phyloP scores from a whole-genome alignment of 2,888 invertebrate species.

The Sarcophaga rosellei region DNA sequence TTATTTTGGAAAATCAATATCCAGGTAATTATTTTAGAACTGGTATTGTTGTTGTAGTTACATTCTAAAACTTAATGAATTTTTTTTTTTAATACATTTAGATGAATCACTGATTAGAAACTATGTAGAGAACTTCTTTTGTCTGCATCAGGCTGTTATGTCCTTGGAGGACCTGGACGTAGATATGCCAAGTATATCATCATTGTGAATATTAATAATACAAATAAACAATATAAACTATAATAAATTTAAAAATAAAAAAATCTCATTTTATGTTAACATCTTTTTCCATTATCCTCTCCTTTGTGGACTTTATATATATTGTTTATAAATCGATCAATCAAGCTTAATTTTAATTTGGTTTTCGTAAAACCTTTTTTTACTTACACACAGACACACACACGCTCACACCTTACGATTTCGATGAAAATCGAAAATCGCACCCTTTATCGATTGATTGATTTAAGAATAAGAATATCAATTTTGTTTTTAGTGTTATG shows the following conservation, averaged over 20 bases:
- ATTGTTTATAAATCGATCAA: not conserved
- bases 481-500: slow-evolving; percentile 68
- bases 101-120: slow-evolving; percentile 74
- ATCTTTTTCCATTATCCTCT: too few species aligned
- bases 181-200: slow-evolving; percentile 69
- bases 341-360: too few species aligned
- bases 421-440: not conserved
- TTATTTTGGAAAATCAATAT: slow-evolving; percentile 77
- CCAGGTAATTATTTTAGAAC: slow-evolving; percentile 70
- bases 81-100: slow-evolving; percentile 47
- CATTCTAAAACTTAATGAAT: not conserved
- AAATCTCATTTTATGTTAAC: slow-evolving; percentile 5
- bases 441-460: not conserved
- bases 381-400: too few species aligned
- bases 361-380: too few species aligned
- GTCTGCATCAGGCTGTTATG: slow-evolving; percentile 74
- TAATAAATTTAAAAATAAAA: not conserved
- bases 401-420: not conserved
- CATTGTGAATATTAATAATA: slow-evolving; percentile 11
- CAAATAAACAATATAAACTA: not conserved
- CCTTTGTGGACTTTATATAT: too few species aligned
- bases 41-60: not conserved
- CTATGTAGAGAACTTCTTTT: slow-evolving; percentile 77
- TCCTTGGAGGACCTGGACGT: slow-evolving; percentile 72
- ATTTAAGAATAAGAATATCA: slow-evolving; percentile 18